A percentile compares a stretch with the other conserved stretches of the same genome.
Evolutionary conservation across 2,888 invertebrate species (phyloP).

Genomic region (Temnothorax rugatulus): DNA sequence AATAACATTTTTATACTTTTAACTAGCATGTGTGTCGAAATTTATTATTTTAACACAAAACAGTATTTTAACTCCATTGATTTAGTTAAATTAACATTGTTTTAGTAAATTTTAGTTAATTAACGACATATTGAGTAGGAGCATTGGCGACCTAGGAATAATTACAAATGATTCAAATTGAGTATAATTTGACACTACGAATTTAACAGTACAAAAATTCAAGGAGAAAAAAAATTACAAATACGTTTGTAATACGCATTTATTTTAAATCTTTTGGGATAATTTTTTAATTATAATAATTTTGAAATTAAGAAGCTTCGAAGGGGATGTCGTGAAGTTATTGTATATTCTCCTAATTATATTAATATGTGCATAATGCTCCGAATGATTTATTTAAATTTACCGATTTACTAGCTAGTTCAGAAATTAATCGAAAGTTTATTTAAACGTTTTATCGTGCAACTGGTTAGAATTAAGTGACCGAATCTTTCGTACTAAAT

Average conservation of each 20-base stretch:
- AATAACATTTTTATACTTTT: too few species aligned
- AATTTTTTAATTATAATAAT: not conserved
- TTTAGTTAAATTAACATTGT: too few species aligned
- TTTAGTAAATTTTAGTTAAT: too few species aligned
- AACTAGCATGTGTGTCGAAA: too few species aligned
- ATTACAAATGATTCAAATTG: too few species aligned
- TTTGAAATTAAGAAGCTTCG: not conserved
- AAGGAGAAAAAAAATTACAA: not conserved
- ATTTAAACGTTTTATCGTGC: not conserved
- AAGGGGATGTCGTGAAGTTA: not conserved
- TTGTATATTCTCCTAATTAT: not conserved
- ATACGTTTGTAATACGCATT: not conserved
- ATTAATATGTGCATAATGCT: not conserved
- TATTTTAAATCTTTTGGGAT: too few species aligned
- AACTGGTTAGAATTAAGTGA: slow-evolving; percentile 1
- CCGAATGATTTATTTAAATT: not conserved
- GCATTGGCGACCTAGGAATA: too few species aligned
- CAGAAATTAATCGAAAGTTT: not conserved
- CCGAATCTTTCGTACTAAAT: not conserved
- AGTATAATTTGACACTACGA: too few species aligned
- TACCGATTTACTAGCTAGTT: not conserved
- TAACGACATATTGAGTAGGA: too few species aligned
- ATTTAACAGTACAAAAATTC: too few species aligned
- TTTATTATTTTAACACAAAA: too few species aligned
- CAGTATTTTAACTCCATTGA: too few species aligned